A percentile compares a stretch with the other conserved stretches of the same genome.
These are phyloP conservation scores for Drosophila mercatorum DNA, from an alignment of 2,888 invertebrate species.

Conservation along the genomic window DNA sequence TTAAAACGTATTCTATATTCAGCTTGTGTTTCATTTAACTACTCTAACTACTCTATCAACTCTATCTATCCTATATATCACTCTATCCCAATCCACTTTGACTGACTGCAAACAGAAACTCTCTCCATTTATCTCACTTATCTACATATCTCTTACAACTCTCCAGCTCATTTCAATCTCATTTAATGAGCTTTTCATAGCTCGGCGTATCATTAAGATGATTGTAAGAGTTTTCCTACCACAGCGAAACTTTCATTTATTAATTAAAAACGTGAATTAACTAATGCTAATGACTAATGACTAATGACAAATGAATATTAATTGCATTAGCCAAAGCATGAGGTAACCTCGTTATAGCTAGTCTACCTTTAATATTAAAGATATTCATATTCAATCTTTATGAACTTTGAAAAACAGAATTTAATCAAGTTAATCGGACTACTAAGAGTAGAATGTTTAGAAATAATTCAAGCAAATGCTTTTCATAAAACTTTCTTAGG, in stretches of 20 bases:
- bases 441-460: no score
- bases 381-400: no score
- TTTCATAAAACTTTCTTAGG: no score
- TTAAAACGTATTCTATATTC: not conserved
- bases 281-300: constrained; percentile 5
- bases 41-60: not conserved
- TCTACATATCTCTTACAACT: not conserved
- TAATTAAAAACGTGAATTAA: constrained; percentile 1
- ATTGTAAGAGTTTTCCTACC: not conserved
- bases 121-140: not conserved
- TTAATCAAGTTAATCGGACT: no score
- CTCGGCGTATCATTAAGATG: not conserved
- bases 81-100: not conserved
- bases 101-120: not conserved
- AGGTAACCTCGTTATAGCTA: not conserved
- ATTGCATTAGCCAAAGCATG: not conserved
- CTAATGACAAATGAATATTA: not conserved
- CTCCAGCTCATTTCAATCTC: not conserved
- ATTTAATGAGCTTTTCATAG: constrained; percentile 3
- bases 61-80: not conserved
- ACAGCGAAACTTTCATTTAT: not conserved
- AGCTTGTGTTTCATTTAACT: not conserved
- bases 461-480: no score
- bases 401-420: no score
- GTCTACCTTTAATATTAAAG: no score